Percentiles rank a stretch among this genome's conserved stretches.
Conservation (phyloP, 2,888 invertebrate species). For the Hyposoter didymator region DNA sequence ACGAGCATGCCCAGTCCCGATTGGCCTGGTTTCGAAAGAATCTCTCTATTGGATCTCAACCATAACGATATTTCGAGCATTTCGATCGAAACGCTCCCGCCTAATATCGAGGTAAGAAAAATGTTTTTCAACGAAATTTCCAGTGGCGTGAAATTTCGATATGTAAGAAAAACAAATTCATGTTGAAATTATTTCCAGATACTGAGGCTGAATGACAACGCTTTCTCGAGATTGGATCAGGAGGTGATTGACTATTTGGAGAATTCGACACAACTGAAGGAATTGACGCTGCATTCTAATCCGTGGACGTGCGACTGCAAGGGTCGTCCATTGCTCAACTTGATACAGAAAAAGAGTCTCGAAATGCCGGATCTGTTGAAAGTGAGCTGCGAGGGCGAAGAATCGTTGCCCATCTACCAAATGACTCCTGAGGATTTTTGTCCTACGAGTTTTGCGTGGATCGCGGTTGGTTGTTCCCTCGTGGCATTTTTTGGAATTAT, state of each 20-base stretch:
- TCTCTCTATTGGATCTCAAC: constrained; percentile 85
- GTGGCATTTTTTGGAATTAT: constrained; percentile 84
- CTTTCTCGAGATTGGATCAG: constrained; percentile 84
- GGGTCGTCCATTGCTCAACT: constrained; percentile 86
- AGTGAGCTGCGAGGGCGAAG: constrained; percentile 70
- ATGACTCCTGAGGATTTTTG: constrained; percentile 75
- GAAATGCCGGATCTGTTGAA: constrained; percentile 70
- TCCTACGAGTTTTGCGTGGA: constrained; percentile 56
- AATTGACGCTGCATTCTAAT: constrained; percentile 87
- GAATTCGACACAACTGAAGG: constrained; percentile 85
- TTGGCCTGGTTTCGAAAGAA: constrained; percentile 84
- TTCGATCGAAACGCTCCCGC: constrained; percentile 83
- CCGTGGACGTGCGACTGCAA: constrained; percentile 90
- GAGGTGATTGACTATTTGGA: constrained; percentile 83
- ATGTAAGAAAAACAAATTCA: background rate
- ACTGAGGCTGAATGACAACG: constrained; percentile 87
- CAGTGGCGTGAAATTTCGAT: background rate
- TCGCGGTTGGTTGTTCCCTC: constrained; percentile 79
- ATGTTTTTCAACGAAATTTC: background rate
- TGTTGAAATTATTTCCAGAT: constrained; percentile 79
- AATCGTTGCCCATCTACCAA: constrained; percentile 67
- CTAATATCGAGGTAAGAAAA: constrained; percentile 81
- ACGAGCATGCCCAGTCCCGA: constrained; percentile 80
- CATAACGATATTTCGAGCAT: constrained; percentile 84
- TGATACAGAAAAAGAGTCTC: constrained; percentile 84